phyloP scores from a whole-genome alignment of 2,888 invertebrate genomes.

The Zhuqinia jingwanae region DNA sequence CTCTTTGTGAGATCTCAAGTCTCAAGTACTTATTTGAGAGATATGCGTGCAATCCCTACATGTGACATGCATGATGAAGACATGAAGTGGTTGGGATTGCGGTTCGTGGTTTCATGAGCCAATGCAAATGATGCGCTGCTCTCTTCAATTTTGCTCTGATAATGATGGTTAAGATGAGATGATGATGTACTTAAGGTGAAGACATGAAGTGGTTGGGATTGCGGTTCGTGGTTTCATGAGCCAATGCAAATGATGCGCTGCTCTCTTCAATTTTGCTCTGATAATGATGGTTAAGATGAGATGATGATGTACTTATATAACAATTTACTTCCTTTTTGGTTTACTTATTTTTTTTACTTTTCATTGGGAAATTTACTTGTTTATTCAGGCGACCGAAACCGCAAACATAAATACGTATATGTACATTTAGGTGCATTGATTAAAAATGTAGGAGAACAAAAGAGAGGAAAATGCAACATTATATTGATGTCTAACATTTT shows the following conservation, averaged over 20 bases:
- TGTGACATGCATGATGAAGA: constrained; percentile 27
- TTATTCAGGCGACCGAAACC: constrained; percentile 35
- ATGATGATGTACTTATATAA: neutral
- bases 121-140: too few species aligned
- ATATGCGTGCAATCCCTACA: too few species aligned
- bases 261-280: neutral
- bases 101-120: too few species aligned
- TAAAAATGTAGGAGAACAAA: neutral
- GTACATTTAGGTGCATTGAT: neutral
- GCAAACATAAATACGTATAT: neutral
- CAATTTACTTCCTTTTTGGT: constrained; percentile 1
- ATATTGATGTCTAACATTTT: too few species aligned
- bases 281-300: neutral
- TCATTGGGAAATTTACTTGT: constrained; percentile 18
- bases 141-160: neutral
- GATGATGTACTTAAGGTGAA: constrained; percentile 5
- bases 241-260: too few species aligned
- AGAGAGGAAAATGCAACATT: too few species aligned
- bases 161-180: constrained; percentile 5
- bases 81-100: constrained; percentile 24
- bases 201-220: constrained; percentile 35
- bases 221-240: too few species aligned
- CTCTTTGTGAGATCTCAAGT: too few species aligned
- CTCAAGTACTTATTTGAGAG: too few species aligned
- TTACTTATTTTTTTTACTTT: constrained; percentile 9